phyloP scores from a whole-genome alignment of 30 jellyfish, hydroid and myxozoan genomes.

The Aurelia aurita region DNA sequence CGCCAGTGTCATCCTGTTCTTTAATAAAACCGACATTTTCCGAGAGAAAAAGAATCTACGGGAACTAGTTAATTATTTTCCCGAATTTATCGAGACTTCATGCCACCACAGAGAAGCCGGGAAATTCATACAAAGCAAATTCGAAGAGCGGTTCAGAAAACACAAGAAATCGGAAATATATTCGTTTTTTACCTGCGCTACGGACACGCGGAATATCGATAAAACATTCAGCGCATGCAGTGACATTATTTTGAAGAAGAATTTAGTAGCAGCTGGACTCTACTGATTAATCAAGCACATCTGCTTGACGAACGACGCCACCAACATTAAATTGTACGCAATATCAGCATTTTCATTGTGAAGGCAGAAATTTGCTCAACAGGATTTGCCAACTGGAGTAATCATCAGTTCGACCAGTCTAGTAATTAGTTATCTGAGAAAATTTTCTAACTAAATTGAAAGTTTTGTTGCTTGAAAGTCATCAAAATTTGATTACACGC shows the following conservation, averaged over 20 bases:
- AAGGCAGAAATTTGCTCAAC: too few species aligned
- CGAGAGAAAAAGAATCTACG: slow-evolving; percentile 7
- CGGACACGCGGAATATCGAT: slow-evolving; percentile 65
- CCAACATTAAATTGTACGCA: too few species aligned
- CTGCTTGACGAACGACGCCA: too few species aligned
- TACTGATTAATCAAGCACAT: not conserved
- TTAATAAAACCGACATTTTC: slow-evolving; percentile 66
- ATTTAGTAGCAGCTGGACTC: slow-evolving; percentile 63
- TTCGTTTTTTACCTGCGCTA: slow-evolving; percentile 72
- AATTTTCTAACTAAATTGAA: too few species aligned
- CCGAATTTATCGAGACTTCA: slow-evolving; percentile 16
- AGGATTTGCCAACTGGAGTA: too few species aligned
- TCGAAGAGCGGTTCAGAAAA: slow-evolving; percentile 18
- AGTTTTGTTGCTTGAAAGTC: too few species aligned
- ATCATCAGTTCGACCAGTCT: too few species aligned
- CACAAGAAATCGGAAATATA: slow-evolving; percentile 22
- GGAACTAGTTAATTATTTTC: slow-evolving; percentile 40
- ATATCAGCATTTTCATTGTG: too few species aligned
- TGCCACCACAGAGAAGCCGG: slow-evolving; percentile 46
- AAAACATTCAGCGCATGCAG: slow-evolving; percentile 61
- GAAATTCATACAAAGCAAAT: slow-evolving; percentile 18
- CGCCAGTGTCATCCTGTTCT: slow-evolving; percentile 57
- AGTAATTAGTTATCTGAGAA: too few species aligned
- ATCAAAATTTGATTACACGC: too few species aligned
- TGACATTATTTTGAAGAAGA: slow-evolving; percentile 48